Evolutionary conservation across 2,113 vertebrate species (phyloP).

Genomic region (Raja brachyura): DNA sequence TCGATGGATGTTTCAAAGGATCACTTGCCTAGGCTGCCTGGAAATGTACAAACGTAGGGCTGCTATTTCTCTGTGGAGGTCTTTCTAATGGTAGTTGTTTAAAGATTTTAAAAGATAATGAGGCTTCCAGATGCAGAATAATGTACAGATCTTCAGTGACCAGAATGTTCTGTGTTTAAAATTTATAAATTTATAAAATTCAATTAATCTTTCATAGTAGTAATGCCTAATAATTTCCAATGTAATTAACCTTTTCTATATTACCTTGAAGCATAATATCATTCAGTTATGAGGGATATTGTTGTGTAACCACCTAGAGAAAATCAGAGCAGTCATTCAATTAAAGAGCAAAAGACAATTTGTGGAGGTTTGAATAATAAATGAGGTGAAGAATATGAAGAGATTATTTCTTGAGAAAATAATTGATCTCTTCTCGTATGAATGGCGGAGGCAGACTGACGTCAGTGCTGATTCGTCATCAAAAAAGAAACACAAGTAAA

Average conservation of each 20-base stretch:
- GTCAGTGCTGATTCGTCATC: neutral
- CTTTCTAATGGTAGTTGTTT: neutral
- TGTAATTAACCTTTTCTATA: conserved; percentile 33
- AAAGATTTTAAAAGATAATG: neutral
- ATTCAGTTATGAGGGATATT: neutral
- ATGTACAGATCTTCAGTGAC: neutral
- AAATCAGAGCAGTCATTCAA: conserved; percentile 1
- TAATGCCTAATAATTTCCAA: neutral
- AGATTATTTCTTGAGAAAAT: neutral
- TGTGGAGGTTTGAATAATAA: conserved; percentile 12
- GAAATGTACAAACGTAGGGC: neutral
- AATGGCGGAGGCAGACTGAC: neutral
- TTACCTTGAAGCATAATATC: neutral
- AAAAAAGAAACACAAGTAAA: no score
- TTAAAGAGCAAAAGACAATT: conserved; percentile 26
- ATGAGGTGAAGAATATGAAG: neutral
- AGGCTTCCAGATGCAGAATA: neutral
- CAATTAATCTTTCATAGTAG: conserved; percentile 19
- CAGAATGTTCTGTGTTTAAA: neutral
- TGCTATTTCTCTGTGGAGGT: neutral
- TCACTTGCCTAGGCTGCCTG: neutral
- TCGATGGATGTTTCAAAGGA: neutral
- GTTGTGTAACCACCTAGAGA: conserved; percentile 10
- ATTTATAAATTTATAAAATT: conserved; percentile 3
- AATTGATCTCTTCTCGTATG: neutral